A percentile compares a stretch with the other conserved stretches of the same genome.
Evolutionary conservation across 2,888 invertebrate genomes (phyloP).

Genomic region (Hermaeophaga mercurialis): DNA sequence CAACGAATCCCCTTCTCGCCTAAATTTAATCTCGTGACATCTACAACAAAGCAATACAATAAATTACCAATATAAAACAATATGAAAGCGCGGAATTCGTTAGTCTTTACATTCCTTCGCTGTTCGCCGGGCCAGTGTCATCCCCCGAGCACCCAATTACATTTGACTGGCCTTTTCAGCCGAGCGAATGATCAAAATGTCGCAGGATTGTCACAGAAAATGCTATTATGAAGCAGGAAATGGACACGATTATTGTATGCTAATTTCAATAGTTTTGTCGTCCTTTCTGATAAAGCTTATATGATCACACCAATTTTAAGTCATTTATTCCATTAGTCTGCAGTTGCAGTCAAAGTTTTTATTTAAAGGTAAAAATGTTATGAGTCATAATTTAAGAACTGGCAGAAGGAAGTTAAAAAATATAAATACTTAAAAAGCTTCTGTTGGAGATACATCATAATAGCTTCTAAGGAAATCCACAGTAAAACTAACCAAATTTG

Average conservation of each 20-base stretch:
- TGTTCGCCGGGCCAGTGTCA: slow-evolving; percentile 43
- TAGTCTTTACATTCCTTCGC: slow-evolving; percentile 56
- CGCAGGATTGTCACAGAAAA: slow-evolving; percentile 23
- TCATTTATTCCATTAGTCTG: no score
- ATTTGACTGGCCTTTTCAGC: slow-evolving; percentile 27
- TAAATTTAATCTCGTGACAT: slow-evolving; percentile 55
- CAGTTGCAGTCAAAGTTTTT: no score
- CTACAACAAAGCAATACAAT: slow-evolving; percentile 57
- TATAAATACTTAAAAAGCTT: no score
- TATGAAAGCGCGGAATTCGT: slow-evolving; percentile 56
- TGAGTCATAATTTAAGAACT: no score
- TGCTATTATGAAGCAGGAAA: slow-evolving; percentile 18
- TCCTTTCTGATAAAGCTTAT: background rate
- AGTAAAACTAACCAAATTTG: no score
- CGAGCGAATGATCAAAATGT: slow-evolving; percentile 27
- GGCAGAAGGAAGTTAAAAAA: no score
- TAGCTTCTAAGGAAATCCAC: no score
- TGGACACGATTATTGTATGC: slow-evolving; percentile 19
- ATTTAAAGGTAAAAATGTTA: no score
- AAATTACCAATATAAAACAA: slow-evolving; percentile 59
- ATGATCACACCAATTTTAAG: background rate
- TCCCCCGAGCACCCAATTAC: slow-evolving; percentile 41
- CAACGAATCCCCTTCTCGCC: slow-evolving; percentile 43
- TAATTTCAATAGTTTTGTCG: slow-evolving; percentile 11
- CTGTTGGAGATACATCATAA: no score